phyloP scores from a whole-genome alignment of 1,140 invertebrate species.

The Drosophila elegans region DNA sequence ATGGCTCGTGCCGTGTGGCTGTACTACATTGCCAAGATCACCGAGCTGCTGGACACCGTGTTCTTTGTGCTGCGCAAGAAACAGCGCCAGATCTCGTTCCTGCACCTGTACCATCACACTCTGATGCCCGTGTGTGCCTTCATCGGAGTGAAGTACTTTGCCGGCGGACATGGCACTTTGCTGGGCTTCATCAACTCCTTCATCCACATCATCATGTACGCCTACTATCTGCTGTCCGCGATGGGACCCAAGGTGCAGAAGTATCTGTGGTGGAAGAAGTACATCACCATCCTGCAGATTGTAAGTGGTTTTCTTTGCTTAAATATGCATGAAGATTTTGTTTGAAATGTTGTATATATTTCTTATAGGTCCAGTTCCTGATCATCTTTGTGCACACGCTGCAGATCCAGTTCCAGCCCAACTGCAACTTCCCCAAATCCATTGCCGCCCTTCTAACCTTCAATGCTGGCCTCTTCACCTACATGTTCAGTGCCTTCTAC shows the following conservation, averaged over 20 bases:
- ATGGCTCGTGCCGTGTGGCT: slow-evolving; percentile 88
- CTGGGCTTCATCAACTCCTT: slow-evolving; percentile 93
- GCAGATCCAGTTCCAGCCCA: slow-evolving; percentile 87
- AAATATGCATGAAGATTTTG: neutral
- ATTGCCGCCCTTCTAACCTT: slow-evolving; percentile 89
- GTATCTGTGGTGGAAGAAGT: slow-evolving; percentile 97
- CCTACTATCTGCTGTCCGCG: slow-evolving; percentile 93
- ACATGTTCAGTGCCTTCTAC: slow-evolving; percentile 95
- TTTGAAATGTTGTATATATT: neutral
- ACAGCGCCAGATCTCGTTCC: slow-evolving; percentile 90
- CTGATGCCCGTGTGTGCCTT: slow-evolving; percentile 91
- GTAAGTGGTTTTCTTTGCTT: slow-evolving; percentile 85
- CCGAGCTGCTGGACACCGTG: slow-evolving; percentile 89
- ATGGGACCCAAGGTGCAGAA: slow-evolving; percentile 93
- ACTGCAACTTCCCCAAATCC: slow-evolving; percentile 89
- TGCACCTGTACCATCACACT: slow-evolving; percentile 91
- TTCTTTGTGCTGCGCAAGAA: slow-evolving; percentile 95
- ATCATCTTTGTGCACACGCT: slow-evolving; percentile 90
- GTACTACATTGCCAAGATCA: slow-evolving; percentile 88
- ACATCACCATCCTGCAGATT: slow-evolving; percentile 94
- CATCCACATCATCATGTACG: slow-evolving; percentile 92
- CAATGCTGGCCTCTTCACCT: slow-evolving; percentile 92
- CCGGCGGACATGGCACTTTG: slow-evolving; percentile 92
- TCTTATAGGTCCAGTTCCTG: slow-evolving; percentile 91
- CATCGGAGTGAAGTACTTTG: slow-evolving; percentile 93